Percentiles rank a stretch among this genome's conserved stretches.
phyloP scores from a whole-genome alignment of 23 tunicate genomes.

The Ciona savignyi region DNA sequence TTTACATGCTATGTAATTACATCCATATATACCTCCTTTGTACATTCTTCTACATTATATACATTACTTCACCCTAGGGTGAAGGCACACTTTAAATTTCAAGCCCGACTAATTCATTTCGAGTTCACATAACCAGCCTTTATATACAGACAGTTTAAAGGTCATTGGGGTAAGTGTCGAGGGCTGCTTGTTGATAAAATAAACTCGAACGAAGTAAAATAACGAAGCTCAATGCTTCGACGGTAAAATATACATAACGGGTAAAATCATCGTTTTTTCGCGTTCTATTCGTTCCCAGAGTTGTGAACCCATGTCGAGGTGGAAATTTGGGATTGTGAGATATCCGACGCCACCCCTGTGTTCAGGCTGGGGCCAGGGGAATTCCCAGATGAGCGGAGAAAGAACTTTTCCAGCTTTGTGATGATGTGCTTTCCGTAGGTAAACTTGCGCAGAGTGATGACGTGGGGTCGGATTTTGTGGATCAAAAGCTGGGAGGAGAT shows the following conservation, averaged over 20 bases:
- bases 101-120: neutral
- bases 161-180: neutral
- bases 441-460: constrained; percentile 70
- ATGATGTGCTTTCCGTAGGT: constrained; percentile 99
- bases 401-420: constrained; percentile 89
- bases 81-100: neutral
- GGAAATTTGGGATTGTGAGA: constrained; percentile 17
- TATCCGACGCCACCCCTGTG: constrained; percentile 8
- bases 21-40: constrained; percentile 6
- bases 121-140: neutral
- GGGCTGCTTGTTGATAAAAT: neutral
- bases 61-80: neutral
- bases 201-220: neutral
- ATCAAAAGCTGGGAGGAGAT: constrained; percentile 46
- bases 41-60: constrained; percentile 9
- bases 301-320: constrained; percentile 26
- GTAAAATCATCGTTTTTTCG: neutral
- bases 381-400: constrained; percentile 27
- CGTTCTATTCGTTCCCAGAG: neutral
- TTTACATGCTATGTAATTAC: constrained; percentile 5
- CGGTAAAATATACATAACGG: neutral
- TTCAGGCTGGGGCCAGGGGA: constrained; percentile 8
- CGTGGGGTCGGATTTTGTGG: constrained; percentile 83
- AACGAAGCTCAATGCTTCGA: neutral
- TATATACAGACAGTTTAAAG: neutral